A percentile compares a stretch with the other conserved stretches of the same genome.
These are phyloP conservation scores for Pseudomyrmex sp. DNA, from an alignment of 1,140 invertebrate genomes.

Conservation along the genomic window DNA sequence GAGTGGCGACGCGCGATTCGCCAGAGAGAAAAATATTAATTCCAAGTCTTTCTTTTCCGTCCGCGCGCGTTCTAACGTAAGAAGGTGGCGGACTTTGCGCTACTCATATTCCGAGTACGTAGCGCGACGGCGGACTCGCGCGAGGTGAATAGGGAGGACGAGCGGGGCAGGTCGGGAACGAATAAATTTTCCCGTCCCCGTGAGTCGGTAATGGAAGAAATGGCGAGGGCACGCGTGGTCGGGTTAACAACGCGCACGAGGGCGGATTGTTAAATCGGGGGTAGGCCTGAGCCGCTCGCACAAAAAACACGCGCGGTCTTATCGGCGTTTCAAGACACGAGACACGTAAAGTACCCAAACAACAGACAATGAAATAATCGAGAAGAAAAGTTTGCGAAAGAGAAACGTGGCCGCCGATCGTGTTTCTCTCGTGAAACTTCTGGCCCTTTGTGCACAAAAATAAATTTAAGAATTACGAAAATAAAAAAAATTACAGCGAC, in stretches of 20 bases:
- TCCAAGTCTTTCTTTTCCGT: slow-evolving; percentile 66
- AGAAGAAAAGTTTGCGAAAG: background rate
- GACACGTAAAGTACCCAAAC: background rate
- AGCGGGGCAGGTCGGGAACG: slow-evolving; percentile 51
- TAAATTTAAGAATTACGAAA: too few species aligned
- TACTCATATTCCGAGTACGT: slow-evolving; percentile 70
- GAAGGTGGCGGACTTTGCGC: slow-evolving; percentile 60
- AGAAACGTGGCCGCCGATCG: background rate
- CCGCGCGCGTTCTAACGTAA: slow-evolving; percentile 32
- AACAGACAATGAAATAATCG: slow-evolving; percentile 6
- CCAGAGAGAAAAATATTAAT: slow-evolving; percentile 73
- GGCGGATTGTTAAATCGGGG: slow-evolving; percentile 52
- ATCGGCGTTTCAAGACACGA: background rate
- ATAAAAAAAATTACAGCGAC: background rate
- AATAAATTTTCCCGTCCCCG: slow-evolving; percentile 72
- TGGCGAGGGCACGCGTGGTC: slow-evolving; percentile 57
- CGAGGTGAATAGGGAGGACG: slow-evolving; percentile 47
- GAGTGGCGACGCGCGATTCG: slow-evolving; percentile 27
- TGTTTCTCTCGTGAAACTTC: too few species aligned
- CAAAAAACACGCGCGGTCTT: slow-evolving; percentile 38
- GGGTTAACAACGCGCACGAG: slow-evolving; percentile 65
- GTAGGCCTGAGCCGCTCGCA: background rate
- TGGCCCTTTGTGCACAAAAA: too few species aligned
- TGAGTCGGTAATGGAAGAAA: slow-evolving; percentile 73
- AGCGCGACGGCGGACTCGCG: slow-evolving; percentile 58